Evolutionary conservation across 2,113 vertebrate genomes (phyloP), one percentile per base, ranked within the genome.

Genomic region (Tupaia chinensis): DNA sequence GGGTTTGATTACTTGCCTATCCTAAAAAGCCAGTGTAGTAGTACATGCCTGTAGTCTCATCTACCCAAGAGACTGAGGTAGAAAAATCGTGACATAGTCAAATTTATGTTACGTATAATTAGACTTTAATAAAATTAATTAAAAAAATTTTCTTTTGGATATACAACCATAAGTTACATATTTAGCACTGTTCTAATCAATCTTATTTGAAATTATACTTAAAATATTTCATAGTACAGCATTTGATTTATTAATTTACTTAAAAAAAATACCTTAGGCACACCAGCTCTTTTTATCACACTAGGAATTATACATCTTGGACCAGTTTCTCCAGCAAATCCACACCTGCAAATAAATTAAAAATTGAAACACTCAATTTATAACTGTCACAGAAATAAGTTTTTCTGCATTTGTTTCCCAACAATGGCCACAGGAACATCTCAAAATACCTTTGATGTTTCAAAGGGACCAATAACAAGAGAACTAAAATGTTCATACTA

Each of bases 291-390:
- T 98, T 99, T 99, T 95, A 99, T 99, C 98, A 99, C 99, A 98
- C 99, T 99, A 77, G 99, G 99, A 98, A 99, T 99, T 94, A 99
- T 99, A 98, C 99, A 99, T 97, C 99, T 99, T 85, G 99, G 99
- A 92, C 99, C 99, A 32, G 99, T 99, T 98, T 99, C 99, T 97
- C 99, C 99, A 95, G 99, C 99, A 99, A 99, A 99, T 92, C 99
- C 99, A 98, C 99, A 99, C 97, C 99, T 99, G 91, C 7, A 98
- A 94, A 80, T 95, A 94, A 93, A 92, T 0, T 29, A 32, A 93
- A 95, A 91, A 96, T 69, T 93, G 25, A 91, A 89, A 95, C 19
- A 90, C 63, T 96, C 16, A 73, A 74, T 2, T 91, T 96, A 19
- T 7, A 95, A 68, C 17, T 96, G 10, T 87, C 54, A 95, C 23